Evolutionary conservation across 2,888 invertebrate species (phyloP).

Genomic region (Microdon myrmicae): DNA sequence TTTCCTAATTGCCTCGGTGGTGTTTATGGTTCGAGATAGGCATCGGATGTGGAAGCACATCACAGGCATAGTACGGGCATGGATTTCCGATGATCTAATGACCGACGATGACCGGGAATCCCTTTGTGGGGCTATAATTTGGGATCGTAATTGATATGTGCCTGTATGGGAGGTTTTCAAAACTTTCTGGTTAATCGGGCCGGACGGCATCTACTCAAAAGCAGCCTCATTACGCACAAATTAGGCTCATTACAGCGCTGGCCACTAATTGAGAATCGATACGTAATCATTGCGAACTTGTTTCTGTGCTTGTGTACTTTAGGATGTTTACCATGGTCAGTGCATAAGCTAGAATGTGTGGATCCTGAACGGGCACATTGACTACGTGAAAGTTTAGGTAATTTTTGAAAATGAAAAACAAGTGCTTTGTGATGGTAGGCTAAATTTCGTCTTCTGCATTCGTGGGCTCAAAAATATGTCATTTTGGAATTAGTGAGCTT

Average conservation of each 20-base stretch:
- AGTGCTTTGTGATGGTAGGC: no score
- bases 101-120: no score
- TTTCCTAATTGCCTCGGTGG: slow-evolving; percentile 28
- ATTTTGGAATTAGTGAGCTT: no score
- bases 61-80: slow-evolving; percentile 23
- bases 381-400: no score
- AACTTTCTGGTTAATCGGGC: slow-evolving; percentile 50
- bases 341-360: no score
- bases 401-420: no score
- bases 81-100: no score
- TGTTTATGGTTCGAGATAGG: slow-evolving; percentile 50
- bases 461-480: no score
- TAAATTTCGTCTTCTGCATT: no score
- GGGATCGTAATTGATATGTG: slow-evolving; percentile 40
- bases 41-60: slow-evolving; percentile 35
- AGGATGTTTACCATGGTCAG: no score
- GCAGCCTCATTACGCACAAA: slow-evolving; percentile 51
- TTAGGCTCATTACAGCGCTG: slow-evolving; percentile 44
- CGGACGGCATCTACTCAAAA: slow-evolving; percentile 38
- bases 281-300: slow-evolving; percentile 48
- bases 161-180: slow-evolving; percentile 34
- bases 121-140: no score
- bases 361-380: no score
- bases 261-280: slow-evolving; percentile 51
- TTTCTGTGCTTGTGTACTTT: slow-evolving; percentile 29